Percentiles rank a stretch among this genome's conserved stretches.
Evolutionary conservation across 64 coral and sea anemone species (phyloP).

Genomic region (Trachythela sp.): DNA sequence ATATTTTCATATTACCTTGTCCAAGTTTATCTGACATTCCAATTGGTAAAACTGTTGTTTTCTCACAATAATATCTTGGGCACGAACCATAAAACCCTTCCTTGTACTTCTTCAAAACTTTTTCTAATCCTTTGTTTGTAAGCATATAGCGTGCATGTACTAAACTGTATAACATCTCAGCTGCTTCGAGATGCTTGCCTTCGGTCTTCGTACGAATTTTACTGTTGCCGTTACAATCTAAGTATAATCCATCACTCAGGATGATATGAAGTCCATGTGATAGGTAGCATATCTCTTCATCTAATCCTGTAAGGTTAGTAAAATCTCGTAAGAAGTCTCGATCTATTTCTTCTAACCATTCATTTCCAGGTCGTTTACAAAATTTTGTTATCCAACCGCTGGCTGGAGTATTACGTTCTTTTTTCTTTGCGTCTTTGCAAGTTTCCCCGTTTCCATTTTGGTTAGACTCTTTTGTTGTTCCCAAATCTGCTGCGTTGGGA

Average conservation of each 20-base stretch:
- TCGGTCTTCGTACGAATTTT: slow-evolving; percentile 31
- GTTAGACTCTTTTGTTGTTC: no score
- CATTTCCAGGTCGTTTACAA: slow-evolving; percentile 75
- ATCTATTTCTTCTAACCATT: slow-evolving; percentile 80
- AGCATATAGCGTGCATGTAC: slow-evolving; percentile 67
- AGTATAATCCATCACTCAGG: slow-evolving; percentile 51
- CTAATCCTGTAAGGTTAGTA: slow-evolving; percentile 60
- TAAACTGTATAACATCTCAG: slow-evolving; percentile 60
- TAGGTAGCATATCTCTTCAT: slow-evolving; percentile 60
- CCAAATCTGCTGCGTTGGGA: no score
- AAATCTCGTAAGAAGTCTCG: slow-evolving; percentile 69
- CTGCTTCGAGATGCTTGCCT: slow-evolving; percentile 35
- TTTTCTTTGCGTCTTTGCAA: no score
- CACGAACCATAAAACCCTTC: slow-evolving; percentile 72
- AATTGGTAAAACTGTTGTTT: slow-evolving; percentile 70
- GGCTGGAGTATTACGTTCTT: neutral
- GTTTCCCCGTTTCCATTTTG: no score
- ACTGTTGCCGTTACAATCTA: slow-evolving; percentile 51
- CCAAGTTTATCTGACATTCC: slow-evolving; percentile 64
- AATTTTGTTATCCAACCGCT: slow-evolving; percentile 67
- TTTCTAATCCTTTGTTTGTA: slow-evolving; percentile 63
- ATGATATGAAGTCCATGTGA: slow-evolving; percentile 55
- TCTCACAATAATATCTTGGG: slow-evolving; percentile 55
- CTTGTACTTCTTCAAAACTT: slow-evolving; percentile 72
- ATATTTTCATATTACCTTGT: slow-evolving; percentile 67